Percentiles rank a stretch among this genome's conserved stretches.
These are phyloP conservation scores for Myopa testacea DNA, from an alignment of 2,888 invertebrate genomes.

Conservation along the genomic window DNA sequence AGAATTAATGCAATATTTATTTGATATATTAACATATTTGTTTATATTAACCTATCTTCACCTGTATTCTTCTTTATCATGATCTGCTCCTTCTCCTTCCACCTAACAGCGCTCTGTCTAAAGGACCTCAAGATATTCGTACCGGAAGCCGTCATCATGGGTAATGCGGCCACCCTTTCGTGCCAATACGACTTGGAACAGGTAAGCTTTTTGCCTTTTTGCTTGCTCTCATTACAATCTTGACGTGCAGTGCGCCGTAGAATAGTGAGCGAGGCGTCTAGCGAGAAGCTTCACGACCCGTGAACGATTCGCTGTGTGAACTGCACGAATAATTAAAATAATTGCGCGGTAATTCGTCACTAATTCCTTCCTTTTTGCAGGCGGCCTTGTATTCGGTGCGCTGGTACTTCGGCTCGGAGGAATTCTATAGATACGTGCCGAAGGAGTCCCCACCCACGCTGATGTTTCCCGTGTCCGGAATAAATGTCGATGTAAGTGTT, in stretches of 20 bases:
- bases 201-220: conserved; percentile 54
- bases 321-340: conserved; percentile 52
- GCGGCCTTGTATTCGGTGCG: conserved; percentile 73
- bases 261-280: neutral
- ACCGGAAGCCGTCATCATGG: conserved; percentile 69
- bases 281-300: neutral
- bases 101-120: conserved; percentile 61
- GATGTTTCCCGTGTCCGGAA: conserved; percentile 71
- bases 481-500: conserved; percentile 75
- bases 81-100: neutral
- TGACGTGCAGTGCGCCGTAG: neutral
- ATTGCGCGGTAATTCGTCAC: conserved; percentile 53
- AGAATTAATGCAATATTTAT: neutral
- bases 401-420: conserved; percentile 74
- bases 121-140: conserved; percentile 69
- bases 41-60: neutral
- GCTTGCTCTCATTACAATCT: neutral
- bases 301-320: conserved; percentile 27
- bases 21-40: neutral
- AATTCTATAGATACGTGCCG: conserved; percentile 75
- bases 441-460: conserved; percentile 72
- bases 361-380: conserved; percentile 54
- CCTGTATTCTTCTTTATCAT: too few species aligned
- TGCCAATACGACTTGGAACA: conserved; percentile 69
- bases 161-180: conserved; percentile 68